Evolutionary conservation across 2,888 invertebrate genomes (phyloP).

Genomic region (Slavum lentiscoides): DNA sequence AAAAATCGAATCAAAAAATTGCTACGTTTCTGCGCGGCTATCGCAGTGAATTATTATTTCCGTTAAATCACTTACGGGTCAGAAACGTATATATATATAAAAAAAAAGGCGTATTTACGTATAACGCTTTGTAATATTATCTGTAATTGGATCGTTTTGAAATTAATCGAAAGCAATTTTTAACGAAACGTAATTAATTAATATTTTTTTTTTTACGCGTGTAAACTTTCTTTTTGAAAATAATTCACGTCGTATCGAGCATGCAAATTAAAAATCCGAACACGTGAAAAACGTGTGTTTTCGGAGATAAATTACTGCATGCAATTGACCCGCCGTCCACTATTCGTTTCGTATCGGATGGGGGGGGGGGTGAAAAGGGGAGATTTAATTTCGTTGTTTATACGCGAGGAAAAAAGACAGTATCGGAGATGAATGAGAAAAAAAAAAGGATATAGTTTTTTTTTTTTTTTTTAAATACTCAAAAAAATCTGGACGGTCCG

Average conservation of each 20-base stretch:
- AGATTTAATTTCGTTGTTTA: too few relatives aligned
- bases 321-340: slow-evolving; percentile 12
- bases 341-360: not conserved
- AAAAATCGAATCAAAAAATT: too few relatives aligned
- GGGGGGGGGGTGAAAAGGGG: too few relatives aligned
- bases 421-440: too few relatives aligned
- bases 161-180: slow-evolving; percentile 14
- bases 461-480: not conserved
- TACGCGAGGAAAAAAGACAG: too few relatives aligned
- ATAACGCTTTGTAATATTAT: too few relatives aligned
- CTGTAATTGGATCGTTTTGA: not conserved
- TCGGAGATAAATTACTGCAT: slow-evolving; percentile 15
- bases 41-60: too few relatives aligned
- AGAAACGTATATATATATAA: too few relatives aligned
- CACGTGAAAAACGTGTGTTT: slow-evolving; percentile 29
- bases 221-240: not conserved
- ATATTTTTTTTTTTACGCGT: not conserved
- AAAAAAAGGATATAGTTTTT: too few relatives aligned
- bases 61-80: too few relatives aligned
- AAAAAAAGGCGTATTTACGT: too few relatives aligned
- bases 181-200: not conserved
- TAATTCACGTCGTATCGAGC: not conserved
- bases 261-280: slow-evolving; percentile 12
- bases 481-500: not conserved
- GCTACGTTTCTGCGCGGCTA: too few relatives aligned